Conservation (phyloP, 2,888 invertebrate species). For the Acleris emargana region DNA sequence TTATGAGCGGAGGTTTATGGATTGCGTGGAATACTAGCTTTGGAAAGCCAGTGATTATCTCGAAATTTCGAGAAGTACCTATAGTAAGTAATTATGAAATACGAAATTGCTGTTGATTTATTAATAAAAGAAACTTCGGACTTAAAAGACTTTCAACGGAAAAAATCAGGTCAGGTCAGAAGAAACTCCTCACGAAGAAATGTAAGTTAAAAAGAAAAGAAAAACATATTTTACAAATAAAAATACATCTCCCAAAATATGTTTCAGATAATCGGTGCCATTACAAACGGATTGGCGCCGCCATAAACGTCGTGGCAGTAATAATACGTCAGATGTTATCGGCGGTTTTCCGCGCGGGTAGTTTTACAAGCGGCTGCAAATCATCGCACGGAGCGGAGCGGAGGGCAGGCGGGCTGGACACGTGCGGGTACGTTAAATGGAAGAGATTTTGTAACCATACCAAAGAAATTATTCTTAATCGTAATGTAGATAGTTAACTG, state of each 20-base stretch:
- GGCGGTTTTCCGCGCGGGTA: constrained; percentile 12
- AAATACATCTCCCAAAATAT: not conserved
- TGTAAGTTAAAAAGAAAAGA: too few species aligned
- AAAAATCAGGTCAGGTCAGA: too few species aligned
- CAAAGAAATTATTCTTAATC: too few species aligned
- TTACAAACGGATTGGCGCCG: not conserved
- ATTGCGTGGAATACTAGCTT: constrained; percentile 1
- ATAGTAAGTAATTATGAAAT: not conserved
- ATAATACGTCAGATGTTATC: constrained; percentile 14
- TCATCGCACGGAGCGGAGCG: constrained; percentile 1
- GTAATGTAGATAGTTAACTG: too few species aligned
- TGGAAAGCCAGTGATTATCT: too few species aligned
- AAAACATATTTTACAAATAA: not conserved
- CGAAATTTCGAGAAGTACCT: not conserved
- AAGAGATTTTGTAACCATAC: not conserved
- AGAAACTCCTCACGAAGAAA: too few species aligned
- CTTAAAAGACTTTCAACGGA: too few species aligned
- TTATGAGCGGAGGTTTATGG: constrained; percentile 15
- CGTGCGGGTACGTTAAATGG: not conserved
- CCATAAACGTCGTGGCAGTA: constrained; percentile 5
- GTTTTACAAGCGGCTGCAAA: constrained; percentile 13
- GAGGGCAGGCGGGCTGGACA: not conserved
- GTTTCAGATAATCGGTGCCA: not conserved
- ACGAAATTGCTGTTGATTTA: too few species aligned
- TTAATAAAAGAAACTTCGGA: too few species aligned